phyloP scores from a whole-genome alignment of 2,113 vertebrate species.

The Cebidichthys violaceus region DNA sequence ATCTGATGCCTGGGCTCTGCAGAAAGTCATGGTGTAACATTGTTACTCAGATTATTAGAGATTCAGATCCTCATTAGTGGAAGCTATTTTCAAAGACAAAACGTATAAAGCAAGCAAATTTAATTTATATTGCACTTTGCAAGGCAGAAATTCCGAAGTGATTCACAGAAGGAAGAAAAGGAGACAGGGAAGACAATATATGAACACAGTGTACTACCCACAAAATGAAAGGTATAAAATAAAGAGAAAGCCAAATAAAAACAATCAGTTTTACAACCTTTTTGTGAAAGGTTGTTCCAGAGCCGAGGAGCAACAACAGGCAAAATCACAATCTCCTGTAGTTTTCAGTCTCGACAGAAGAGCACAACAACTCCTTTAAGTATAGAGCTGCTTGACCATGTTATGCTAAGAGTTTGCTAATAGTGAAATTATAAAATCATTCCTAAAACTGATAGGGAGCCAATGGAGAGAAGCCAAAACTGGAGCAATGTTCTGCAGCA shows the following conservation, averaged over 20 bases:
- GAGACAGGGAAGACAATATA: background rate
- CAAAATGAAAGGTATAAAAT: background rate
- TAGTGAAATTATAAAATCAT: background rate
- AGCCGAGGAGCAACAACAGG: background rate
- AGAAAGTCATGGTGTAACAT: background rate
- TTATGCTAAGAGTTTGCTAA: background rate
- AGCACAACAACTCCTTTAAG: background rate
- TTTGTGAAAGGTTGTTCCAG: background rate
- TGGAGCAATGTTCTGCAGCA: background rate
- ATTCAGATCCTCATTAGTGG: slow-evolving; percentile 4
- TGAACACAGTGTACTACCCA: background rate
- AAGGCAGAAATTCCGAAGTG: background rate
- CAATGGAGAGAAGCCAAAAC: background rate
- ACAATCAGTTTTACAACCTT: background rate
- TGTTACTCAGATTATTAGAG: slow-evolving; percentile 7
- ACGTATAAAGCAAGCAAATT: background rate
- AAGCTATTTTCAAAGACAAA: slow-evolving; percentile 1
- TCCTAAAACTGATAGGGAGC: background rate
- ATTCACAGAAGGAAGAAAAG: background rate
- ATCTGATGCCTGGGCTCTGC: slow-evolving; percentile 20
- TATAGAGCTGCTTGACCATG: background rate
- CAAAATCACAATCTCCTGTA: background rate
- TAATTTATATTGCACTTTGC: background rate
- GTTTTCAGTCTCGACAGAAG: background rate
- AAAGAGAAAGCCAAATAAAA: background rate